Evolutionary conservation across 2,888 invertebrate species (phyloP).

Genomic region (Chrysolina americana): DNA sequence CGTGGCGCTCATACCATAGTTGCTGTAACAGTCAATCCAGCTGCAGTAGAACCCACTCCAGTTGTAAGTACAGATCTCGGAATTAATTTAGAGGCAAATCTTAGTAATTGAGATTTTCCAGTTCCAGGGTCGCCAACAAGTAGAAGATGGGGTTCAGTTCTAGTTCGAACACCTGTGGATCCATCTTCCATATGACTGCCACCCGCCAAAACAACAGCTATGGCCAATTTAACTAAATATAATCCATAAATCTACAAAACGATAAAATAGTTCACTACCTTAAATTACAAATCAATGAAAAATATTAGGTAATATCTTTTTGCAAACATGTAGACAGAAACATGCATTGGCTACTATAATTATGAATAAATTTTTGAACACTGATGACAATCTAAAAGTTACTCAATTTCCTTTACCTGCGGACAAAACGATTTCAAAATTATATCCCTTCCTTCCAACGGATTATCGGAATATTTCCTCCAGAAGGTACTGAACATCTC

Average conservation of each 20-base stretch:
- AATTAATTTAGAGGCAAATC: constrained; percentile 77
- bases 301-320: too few relatives aligned
- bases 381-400: too few relatives aligned
- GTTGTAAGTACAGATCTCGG: constrained; percentile 88
- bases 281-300: background rate
- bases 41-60: constrained; percentile 88
- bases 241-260: constrained; percentile 85
- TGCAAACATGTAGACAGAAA: too few relatives aligned
- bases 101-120: constrained; percentile 86
- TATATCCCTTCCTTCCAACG: constrained; percentile 82
- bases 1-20: constrained; percentile 75
- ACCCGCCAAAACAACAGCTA: constrained; percentile 78
- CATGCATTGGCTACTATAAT: too few relatives aligned
- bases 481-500: constrained; percentile 83
- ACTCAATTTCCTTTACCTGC: constrained; percentile 72
- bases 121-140: constrained; percentile 92
- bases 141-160: constrained; percentile 89
- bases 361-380: too few relatives aligned
- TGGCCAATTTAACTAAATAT: constrained; percentile 88
- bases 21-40: constrained; percentile 91
- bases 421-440: constrained; percentile 88
- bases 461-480: constrained; percentile 75
- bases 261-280: background rate
- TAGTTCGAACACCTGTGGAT: constrained; percentile 63
- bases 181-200: constrained; percentile 72